Base-by-base conservation (phyloP, 2,888 invertebrate genomes). In the Platycheirus albimanus region DNA sequence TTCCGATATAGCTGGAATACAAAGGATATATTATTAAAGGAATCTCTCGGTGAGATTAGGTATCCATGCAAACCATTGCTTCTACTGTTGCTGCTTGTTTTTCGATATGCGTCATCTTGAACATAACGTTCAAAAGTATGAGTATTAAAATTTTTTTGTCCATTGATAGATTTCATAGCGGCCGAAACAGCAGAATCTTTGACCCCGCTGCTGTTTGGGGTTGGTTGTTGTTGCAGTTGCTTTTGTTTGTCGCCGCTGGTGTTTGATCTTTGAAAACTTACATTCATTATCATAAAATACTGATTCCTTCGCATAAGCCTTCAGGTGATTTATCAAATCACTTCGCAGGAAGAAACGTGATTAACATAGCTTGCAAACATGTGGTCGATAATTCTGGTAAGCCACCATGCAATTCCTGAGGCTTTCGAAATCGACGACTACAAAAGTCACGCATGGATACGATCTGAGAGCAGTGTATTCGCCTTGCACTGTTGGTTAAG, bases 361-460 rank as follows among this genome's bases (percentile, higher is more conserved):
- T 0, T 96, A 96, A 88, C 96, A 96, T 67, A 96, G 91, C 89
- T 96, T 96, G 89, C 96, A 96, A 11, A 94, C 94, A 88, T 96
- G 95, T 2, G 96, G 95, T 7, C 96, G 92, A 90, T 96, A 96
- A 54, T 95, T 95, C 90, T 96, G 96, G 90, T 96, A 96, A 0
- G 96, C 95, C 5, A 96, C 94, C 95, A 96, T 96, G 88, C 96
- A 96, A 89, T 95, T 96, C 94, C 96, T 95, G 0, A 96, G 92
- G 81, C 88, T 96, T 96, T 45, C 96, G 94, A 89, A 96, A 96
- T 80, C 96, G 92, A 0, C 96, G 93, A 81, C 95, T 96, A 88
- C 96, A 96, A 89, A 96, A 96, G 89, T 96, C 96, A 88, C n/a
- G n/a, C 96, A 96, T 0, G 96, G 96, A 92, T 95, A 96, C 0